phyloP scores from a whole-genome alignment of 2,888 invertebrate genomes.

The Eupsilia transversa region DNA sequence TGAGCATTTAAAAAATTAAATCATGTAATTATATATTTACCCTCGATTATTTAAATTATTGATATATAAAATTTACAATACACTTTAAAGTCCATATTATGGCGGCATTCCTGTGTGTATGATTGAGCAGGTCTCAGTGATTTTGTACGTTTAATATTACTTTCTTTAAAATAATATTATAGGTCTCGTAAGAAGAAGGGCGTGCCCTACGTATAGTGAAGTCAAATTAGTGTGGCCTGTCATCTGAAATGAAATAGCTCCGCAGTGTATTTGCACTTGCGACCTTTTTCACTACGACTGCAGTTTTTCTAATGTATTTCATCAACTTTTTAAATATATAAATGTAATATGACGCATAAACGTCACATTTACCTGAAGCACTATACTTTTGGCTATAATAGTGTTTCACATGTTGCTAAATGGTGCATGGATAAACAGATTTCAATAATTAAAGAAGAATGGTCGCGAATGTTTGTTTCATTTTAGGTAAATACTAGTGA shows the following conservation, averaged over 20 bases:
- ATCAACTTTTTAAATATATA: conserved; percentile 41
- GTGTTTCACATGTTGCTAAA: conserved; percentile 60
- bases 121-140: conserved; percentile 75
- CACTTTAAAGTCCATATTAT: conserved; percentile 52
- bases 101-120: conserved; percentile 73
- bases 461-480: conserved; percentile 22
- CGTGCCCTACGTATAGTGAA: conserved; percentile 24
- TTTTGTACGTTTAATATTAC: conserved; percentile 54
- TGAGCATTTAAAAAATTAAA: conserved; percentile 62
- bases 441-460: conserved; percentile 3
- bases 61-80: conserved; percentile 38
- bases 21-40: conserved; percentile 63
- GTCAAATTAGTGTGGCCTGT: conserved; percentile 13
- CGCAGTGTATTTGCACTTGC: conserved; percentile 23
- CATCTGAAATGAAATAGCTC: conserved; percentile 21
- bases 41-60: conserved; percentile 56
- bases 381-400: conserved; percentile 50
- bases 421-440: conserved; percentile 48
- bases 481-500: conserved; percentile 28
- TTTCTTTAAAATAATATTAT: conserved; percentile 51
- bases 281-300: conserved; percentile 36
- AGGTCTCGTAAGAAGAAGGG: conserved; percentile 36
- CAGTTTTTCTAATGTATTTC: conserved; percentile 51
- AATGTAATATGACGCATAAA: conserved; percentile 42
- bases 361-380: conserved; percentile 38